Percentiles rank a stretch among this genome's conserved stretches.
Evolutionary conservation across 2,888 invertebrate species (phyloP).

Genomic region (Gasteruption jaculator): DNA sequence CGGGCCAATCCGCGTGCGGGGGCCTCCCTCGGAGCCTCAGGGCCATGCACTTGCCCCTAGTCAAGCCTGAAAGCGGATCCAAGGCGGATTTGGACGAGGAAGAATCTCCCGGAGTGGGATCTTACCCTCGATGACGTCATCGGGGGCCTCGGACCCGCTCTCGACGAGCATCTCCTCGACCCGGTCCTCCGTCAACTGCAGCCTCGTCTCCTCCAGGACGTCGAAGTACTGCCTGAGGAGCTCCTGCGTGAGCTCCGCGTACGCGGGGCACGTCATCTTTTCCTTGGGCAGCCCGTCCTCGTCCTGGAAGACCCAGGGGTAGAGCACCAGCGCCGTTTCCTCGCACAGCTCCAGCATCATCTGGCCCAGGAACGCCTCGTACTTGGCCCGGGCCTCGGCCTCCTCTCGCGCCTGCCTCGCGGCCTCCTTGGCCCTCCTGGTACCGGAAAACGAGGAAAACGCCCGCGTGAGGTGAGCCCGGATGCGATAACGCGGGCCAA

Average conservation of each 20-base stretch:
- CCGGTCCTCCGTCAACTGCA: constrained; percentile 29
- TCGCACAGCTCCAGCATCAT: constrained; percentile 40
- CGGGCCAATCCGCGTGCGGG: constrained; percentile 38
- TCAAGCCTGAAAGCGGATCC: constrained; percentile 29
- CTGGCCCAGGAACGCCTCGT: constrained; percentile 36
- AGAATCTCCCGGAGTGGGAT: background rate
- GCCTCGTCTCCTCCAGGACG: constrained; percentile 33
- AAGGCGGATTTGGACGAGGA: background rate
- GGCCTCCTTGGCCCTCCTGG: constrained; percentile 26
- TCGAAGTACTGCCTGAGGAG: constrained; percentile 37
- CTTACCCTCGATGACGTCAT: constrained; percentile 32
- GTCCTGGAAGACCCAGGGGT: constrained; percentile 39
- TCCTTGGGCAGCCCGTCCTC: constrained; percentile 30
- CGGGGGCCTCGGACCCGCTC: constrained; percentile 35
- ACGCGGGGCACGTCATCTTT: constrained; percentile 34
- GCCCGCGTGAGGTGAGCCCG: too few relatives aligned
- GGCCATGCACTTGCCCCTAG: constrained; percentile 30
- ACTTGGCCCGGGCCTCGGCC: constrained; percentile 28
- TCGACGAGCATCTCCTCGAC: constrained; percentile 34
- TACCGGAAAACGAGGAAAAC: too few relatives aligned
- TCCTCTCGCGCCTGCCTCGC: constrained; percentile 24
- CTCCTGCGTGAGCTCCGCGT: constrained; percentile 33
- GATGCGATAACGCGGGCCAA: too few relatives aligned
- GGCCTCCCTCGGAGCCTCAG: constrained; percentile 35
- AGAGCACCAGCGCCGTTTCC: constrained; percentile 34